Evolutionary conservation across 1,140 invertebrate species (phyloP), one percentile per base, ranked within the genome.

Genomic region (Atta colombica): DNA sequence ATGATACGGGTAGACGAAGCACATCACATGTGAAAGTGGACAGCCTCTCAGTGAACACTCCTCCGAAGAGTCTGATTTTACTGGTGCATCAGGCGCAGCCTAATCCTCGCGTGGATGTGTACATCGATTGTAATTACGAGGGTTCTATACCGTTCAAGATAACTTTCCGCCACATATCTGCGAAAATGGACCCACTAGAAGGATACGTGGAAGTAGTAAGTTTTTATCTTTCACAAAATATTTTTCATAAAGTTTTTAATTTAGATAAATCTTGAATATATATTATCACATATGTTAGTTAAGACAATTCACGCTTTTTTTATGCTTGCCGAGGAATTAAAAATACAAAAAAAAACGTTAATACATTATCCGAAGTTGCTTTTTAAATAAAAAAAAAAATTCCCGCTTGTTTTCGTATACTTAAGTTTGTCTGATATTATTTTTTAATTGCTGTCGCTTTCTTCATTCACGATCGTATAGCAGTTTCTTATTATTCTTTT

Each of bases 91-190:
- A 97, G 90, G 92, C 88, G 5, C 94, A 96, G 88, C 95, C 95
- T 1, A 94, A 95, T 10, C 95, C 96, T 4, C 94, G 95, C 78
- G 94, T 96, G 4, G 96, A 96, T 39, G 89, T 97, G 1, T 97
- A 96, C 89, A 93, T 96, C n/a, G 96, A 97, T 87, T 97, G 96
- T 88, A 88, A 93, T 39, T 94, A 95, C 25, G 95, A 96, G 80
- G 96, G 96, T 3, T 94, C 94, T 60, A 93, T 97, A 28, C 93
- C 94, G 2, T 93, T 96, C 61, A 95, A 93, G 68, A 95, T 93
- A 91, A 94, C 93, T 10, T 93, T 96, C 78, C 94, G 94, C 78
- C 95, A 97, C 53, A 95, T 96, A 92, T 94, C 93, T 21, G 53
- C 88, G 0, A 39, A 28, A 8, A 65, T 88, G 18, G 63, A 91